Conservation (phyloP, 2,113 vertebrate species). For the Lanius collurio region DNA sequence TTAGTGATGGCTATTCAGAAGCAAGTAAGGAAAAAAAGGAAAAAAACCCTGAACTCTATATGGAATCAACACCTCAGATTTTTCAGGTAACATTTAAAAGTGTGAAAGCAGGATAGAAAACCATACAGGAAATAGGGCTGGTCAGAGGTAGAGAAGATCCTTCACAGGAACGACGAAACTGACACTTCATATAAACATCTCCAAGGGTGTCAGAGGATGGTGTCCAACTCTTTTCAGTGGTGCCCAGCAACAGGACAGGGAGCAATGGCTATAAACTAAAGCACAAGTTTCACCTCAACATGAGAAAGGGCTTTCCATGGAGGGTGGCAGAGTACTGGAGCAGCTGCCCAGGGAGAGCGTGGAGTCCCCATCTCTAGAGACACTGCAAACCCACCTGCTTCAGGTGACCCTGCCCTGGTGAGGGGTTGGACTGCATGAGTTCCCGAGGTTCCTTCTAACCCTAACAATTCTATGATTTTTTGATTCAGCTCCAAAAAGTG, state of each 20-base stretch:
- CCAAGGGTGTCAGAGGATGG: not conserved
- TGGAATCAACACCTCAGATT: not conserved
- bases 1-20: not conserved
- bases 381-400: not conserved
- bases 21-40: accelerated
- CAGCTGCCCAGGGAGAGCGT: not conserved
- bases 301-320: not conserved
- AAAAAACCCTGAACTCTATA: accelerated
- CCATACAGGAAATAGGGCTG: accelerated
- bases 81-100: not conserved
- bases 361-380: not conserved
- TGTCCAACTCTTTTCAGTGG: not conserved
- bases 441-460: not conserved
- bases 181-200: not conserved
- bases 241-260: not conserved
- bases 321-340: not conserved
- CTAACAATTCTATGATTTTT: not conserved
- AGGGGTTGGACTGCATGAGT: not conserved
- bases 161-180: accelerated
- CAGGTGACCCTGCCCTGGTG: not conserved
- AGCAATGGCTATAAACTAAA: not conserved
- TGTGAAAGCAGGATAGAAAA: not conserved
- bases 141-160: accelerated
- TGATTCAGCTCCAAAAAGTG: not conserved
- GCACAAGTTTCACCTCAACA: not conserved